These are phyloP conservation scores for Gymnodraco acuticeps DNA, from an alignment of 2,797 vertebrate genomes.

Conservation along the genomic window DNA sequence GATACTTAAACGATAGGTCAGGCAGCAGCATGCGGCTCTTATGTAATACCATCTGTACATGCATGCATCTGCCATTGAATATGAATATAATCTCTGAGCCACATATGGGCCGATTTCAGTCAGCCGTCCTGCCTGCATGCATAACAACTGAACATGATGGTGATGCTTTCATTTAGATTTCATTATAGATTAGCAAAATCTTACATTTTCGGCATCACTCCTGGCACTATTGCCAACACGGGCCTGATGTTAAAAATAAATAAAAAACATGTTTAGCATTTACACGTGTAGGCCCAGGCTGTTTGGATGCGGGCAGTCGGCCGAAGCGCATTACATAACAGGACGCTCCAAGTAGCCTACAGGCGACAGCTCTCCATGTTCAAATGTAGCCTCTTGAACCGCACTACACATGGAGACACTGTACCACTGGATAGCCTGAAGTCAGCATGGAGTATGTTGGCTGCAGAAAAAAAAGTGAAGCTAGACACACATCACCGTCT, in stretches of 20 bases:
- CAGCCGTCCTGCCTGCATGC: slow-evolving; percentile 24
- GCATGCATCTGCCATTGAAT: slow-evolving; percentile 49
- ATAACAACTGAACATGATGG: slow-evolving; percentile 5
- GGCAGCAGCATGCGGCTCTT: slow-evolving; percentile 53
- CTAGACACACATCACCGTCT: slow-evolving; percentile 32
- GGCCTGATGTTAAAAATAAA: background rate
- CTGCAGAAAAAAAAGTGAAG: slow-evolving; percentile 40
- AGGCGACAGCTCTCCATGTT: slow-evolving; percentile 47
- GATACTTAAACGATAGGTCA: slow-evolving; percentile 61
- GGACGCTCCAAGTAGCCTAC: slow-evolving; percentile 66
- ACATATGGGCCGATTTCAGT: slow-evolving; percentile 20
- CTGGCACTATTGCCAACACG: slow-evolving; percentile 9
- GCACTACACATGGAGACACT: slow-evolving; percentile 35
- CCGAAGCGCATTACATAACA: slow-evolving; percentile 78
- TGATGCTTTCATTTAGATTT: slow-evolving; percentile 17
- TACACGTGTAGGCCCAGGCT: slow-evolving; percentile 64
- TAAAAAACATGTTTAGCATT: slow-evolving; percentile 38
- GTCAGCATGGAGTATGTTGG: slow-evolving; percentile 32
- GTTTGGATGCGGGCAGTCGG: slow-evolving; percentile 58
- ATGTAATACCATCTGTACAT: slow-evolving; percentile 59
- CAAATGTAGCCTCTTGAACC: slow-evolving; percentile 51
- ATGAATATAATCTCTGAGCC: slow-evolving; percentile 35
- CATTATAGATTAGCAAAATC: background rate
- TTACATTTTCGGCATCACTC: background rate
- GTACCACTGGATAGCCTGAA: slow-evolving; percentile 25